These are phyloP conservation scores for Naso thynnoides DNA, from an alignment of 2,797 vertebrate genomes.

Conservation along the genomic window DNA sequence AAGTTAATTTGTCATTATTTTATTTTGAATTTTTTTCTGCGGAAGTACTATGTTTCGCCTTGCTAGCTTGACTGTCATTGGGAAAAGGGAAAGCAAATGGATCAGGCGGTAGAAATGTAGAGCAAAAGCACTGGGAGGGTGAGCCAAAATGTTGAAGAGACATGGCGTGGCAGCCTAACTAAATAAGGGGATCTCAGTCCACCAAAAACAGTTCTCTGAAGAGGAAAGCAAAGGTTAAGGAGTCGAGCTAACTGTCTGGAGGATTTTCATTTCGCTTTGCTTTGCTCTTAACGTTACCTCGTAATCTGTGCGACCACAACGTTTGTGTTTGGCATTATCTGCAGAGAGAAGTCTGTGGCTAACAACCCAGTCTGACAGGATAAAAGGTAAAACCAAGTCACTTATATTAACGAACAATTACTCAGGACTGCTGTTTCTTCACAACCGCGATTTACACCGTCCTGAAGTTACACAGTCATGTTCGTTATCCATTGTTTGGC, in stretches of 20 bases:
- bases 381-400: constrained; percentile 65
- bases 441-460: constrained; percentile 2
- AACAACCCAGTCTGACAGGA: constrained; percentile 66
- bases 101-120: constrained; percentile 79
- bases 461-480: constrained; percentile 28
- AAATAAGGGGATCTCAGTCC: constrained; percentile 44
- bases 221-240: constrained; percentile 27
- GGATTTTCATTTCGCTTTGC: constrained; percentile 43
- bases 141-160: constrained; percentile 59
- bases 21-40: constrained; percentile 58
- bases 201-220: constrained; percentile 17
- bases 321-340: constrained; percentile 54
- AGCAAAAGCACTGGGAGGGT: constrained; percentile 66
- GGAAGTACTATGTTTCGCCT: constrained; percentile 10
- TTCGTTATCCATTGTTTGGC: constrained; percentile 35
- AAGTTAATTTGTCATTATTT: constrained; percentile 1
- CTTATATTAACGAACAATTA: constrained; percentile 32
- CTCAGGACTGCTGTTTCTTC: constrained; percentile 48
- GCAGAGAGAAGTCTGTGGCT: constrained; percentile 71
- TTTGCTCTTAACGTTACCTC: constrained; percentile 38
- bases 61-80: constrained; percentile 4
- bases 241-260: constrained; percentile 44
- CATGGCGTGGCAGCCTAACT: constrained; percentile 72
- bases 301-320: constrained; percentile 51
- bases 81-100: constrained; percentile 70